These are phyloP conservation scores for Drosophila santomea DNA, from an alignment of 1,140 invertebrate species.

Conservation along the genomic window DNA sequence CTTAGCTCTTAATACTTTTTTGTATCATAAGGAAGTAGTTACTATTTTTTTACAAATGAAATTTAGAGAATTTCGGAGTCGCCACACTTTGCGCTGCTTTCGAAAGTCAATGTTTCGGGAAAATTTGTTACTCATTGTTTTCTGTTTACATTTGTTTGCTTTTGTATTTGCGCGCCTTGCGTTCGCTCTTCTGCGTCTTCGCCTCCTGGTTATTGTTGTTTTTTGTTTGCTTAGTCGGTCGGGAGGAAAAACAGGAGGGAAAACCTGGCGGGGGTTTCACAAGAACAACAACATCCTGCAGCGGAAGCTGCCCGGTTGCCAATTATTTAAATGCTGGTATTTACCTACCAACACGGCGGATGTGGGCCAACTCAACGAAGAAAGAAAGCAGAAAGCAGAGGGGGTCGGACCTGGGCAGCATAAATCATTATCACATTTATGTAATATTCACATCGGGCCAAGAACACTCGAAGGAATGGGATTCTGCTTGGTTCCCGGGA, in stretches of 20 bases:
- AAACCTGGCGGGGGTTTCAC: conserved; percentile 7
- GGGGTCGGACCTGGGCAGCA: conserved; percentile 40
- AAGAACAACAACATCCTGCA: conserved; percentile 48
- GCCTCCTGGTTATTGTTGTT: conserved; percentile 31
- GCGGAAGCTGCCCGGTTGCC: conserved; percentile 74
- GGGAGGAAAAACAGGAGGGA: conserved; percentile 1
- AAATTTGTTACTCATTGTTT: conserved; percentile 56
- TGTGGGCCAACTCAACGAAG: conserved; percentile 62
- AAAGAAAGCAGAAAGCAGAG: neutral
- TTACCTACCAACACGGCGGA: conserved; percentile 74
- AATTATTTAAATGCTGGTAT: conserved; percentile 83
- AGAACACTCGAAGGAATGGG: neutral
- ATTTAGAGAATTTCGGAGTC: conserved; percentile 4
- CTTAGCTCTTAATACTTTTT: too few relatives aligned
- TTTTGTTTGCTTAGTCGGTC: conserved; percentile 61
- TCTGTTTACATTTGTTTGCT: conserved; percentile 65
- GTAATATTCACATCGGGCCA: conserved; percentile 61
- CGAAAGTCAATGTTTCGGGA: conserved; percentile 33
- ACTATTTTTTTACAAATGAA: too few relatives aligned
- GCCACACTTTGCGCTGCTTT: neutral
- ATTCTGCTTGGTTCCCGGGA: conserved; percentile 3
- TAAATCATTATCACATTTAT: conserved; percentile 83
- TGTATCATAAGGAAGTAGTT: too few relatives aligned
- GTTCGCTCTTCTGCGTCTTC: conserved; percentile 30
- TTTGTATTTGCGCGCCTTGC: conserved; percentile 60